These are phyloP conservation scores for Lasioglossum oenotherae DNA, from an alignment of 2,888 invertebrate genomes.

Conservation along the genomic window DNA sequence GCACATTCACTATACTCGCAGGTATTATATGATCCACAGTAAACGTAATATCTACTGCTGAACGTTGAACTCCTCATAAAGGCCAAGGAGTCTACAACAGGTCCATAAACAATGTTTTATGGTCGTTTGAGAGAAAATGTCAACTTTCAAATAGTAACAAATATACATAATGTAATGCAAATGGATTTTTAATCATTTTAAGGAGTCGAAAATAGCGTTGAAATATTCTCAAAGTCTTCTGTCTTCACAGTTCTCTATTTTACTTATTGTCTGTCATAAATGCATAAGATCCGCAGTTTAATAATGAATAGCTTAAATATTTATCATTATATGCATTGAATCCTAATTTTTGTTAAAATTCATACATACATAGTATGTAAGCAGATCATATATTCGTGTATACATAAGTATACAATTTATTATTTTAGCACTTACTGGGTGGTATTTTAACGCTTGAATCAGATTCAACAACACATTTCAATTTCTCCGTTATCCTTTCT, in stretches of 20 bases:
- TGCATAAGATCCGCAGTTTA: no score
- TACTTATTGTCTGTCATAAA: no score
- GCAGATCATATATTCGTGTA: no score
- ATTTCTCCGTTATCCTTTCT: conserved; percentile 74
- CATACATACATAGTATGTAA: not conserved
- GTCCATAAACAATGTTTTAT: not conserved
- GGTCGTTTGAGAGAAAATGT: not conserved
- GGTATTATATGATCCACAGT: conserved; percentile 72
- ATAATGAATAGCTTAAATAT: no score
- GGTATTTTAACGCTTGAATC: conserved; percentile 65
- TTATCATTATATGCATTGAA: no score
- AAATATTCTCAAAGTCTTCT: not conserved
- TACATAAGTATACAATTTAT: not conserved
- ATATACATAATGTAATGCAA: not conserved
- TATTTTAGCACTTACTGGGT: conserved; percentile 68
- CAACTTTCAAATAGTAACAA: not conserved
- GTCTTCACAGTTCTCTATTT: no score
- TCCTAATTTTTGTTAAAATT: not conserved
- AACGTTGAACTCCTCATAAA: conserved; percentile 76
- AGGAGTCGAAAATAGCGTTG: not conserved
- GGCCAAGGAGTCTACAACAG: conserved; percentile 70
- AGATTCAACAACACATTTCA: conserved; percentile 65
- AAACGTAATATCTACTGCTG: conserved; percentile 74
- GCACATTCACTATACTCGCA: conserved; percentile 68
- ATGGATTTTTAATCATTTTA: not conserved